These are phyloP conservation scores for Carassius auratus DNA, from an alignment of 2,113 vertebrate species.

Conservation along the genomic window DNA sequence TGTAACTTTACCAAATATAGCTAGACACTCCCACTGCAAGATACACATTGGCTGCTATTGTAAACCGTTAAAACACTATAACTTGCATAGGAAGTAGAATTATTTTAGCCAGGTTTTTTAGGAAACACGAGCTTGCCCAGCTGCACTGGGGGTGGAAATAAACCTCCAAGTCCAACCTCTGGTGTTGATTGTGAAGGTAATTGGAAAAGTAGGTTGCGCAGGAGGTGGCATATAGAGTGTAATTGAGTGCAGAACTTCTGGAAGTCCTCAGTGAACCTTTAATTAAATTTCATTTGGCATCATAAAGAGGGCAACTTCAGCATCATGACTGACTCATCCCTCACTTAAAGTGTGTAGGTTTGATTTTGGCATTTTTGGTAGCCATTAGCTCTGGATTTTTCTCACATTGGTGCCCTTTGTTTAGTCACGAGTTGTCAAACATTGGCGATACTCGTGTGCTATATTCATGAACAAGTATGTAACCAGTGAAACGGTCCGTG, in stretches of 20 bases:
- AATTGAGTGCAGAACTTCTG: slow-evolving; percentile 5
- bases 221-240: background rate
- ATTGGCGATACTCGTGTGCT: too few relatives aligned
- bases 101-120: background rate
- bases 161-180: background rate
- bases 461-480: too few relatives aligned
- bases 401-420: too few relatives aligned
- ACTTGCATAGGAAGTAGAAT: background rate
- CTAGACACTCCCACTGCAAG: background rate
- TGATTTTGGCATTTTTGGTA: too few relatives aligned
- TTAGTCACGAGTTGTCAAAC: too few relatives aligned
- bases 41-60: background rate
- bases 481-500: background rate
- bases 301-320: slow-evolving; percentile 50
- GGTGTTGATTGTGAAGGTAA: slow-evolving; percentile 20
- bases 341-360: slow-evolving; percentile 5
- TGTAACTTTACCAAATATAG: background rate
- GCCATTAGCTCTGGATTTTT: too few relatives aligned
- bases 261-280: background rate
- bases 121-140: too few relatives aligned
- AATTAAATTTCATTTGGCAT: slow-evolving; percentile 67
- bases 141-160: background rate
- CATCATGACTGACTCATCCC: slow-evolving; percentile 40
- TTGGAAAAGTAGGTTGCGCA: background rate
- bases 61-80: background rate